phyloP scores from a whole-genome alignment of 2,797 vertebrate genomes.

The Rhinoraja longicauda region DNA sequence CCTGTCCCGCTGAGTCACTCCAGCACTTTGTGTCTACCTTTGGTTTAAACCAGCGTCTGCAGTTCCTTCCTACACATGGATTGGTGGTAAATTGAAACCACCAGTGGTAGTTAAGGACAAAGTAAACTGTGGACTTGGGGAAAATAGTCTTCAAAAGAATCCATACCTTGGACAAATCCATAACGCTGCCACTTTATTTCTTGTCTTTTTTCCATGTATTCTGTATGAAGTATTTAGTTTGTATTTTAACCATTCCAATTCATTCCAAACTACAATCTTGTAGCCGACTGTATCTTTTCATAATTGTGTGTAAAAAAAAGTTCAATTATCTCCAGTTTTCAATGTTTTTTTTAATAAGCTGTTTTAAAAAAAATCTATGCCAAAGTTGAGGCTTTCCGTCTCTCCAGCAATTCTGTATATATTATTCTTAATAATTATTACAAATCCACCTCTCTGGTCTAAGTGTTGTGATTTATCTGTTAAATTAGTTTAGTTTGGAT shows the following conservation, averaged over 20 bases:
- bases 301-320: conserved; percentile 3
- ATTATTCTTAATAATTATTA: conserved; percentile 35
- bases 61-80: no score
- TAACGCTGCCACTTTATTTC: conserved; percentile 4
- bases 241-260: conserved; percentile 24
- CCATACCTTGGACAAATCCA: neutral
- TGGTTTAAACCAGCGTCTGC: no score
- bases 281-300: conserved; percentile 5
- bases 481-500: no score
- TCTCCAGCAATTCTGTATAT: conserved; percentile 24
- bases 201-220: neutral
- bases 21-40: no score
- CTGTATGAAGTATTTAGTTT: conserved; percentile 27
- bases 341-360: neutral
- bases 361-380: conserved; percentile 14
- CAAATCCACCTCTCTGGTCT: conserved; percentile 14
- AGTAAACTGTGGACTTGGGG: neutral
- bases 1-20: no score
- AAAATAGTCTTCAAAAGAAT: neutral
- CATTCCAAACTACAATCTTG: conserved; percentile 4
- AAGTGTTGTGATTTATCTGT: neutral
- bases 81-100: neutral
- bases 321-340: neutral
- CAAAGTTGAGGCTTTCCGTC: conserved; percentile 17
- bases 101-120: neutral